Percentiles rank a stretch among this genome's conserved stretches.
These are phyloP conservation scores for Luperina testacea DNA, from an alignment of 2,888 invertebrate species.

Conservation along the genomic window DNA sequence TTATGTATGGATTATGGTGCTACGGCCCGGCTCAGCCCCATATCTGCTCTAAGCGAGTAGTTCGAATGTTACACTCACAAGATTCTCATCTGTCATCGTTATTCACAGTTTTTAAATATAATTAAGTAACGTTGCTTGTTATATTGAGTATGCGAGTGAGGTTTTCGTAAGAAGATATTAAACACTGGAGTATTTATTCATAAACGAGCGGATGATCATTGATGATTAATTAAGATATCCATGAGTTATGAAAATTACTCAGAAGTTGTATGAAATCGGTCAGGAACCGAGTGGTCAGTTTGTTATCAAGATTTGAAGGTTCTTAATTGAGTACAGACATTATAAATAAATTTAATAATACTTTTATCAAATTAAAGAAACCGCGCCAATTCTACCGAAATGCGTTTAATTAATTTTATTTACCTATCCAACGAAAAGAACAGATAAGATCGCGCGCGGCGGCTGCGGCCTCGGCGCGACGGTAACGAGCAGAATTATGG, in stretches of 20 bases:
- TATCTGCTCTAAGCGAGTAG: constrained; percentile 48
- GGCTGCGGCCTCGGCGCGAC: constrained; percentile 55
- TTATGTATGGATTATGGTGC: constrained; percentile 74
- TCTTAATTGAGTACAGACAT: constrained; percentile 21
- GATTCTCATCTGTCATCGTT: constrained; percentile 46
- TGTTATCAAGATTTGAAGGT: constrained; percentile 9
- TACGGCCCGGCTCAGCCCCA: constrained; percentile 56
- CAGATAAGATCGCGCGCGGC: constrained; percentile 75
- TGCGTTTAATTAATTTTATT: constrained; percentile 76
- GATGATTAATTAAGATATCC: constrained; percentile 14
- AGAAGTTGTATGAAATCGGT: background rate
- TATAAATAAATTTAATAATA: constrained; percentile 30
- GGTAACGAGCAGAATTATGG: constrained; percentile 86
- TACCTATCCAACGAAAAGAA: constrained; percentile 71
- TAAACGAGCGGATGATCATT: constrained; percentile 3
- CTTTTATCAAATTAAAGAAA: constrained; percentile 33
- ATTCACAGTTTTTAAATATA: constrained; percentile 41
- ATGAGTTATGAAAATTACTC: constrained; percentile 2
- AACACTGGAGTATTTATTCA: constrained; percentile 17
- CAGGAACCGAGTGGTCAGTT: background rate
- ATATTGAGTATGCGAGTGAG: constrained; percentile 18
- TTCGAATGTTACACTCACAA: constrained; percentile 47
- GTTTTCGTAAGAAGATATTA: constrained; percentile 19
- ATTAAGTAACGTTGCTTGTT: constrained; percentile 22
- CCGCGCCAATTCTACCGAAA: constrained; percentile 38